Percentiles rank a stretch among this genome's conserved stretches.
phyloP scores from a whole-genome alignment of 2,797 vertebrate species.

The Fistularia commersonii region DNA sequence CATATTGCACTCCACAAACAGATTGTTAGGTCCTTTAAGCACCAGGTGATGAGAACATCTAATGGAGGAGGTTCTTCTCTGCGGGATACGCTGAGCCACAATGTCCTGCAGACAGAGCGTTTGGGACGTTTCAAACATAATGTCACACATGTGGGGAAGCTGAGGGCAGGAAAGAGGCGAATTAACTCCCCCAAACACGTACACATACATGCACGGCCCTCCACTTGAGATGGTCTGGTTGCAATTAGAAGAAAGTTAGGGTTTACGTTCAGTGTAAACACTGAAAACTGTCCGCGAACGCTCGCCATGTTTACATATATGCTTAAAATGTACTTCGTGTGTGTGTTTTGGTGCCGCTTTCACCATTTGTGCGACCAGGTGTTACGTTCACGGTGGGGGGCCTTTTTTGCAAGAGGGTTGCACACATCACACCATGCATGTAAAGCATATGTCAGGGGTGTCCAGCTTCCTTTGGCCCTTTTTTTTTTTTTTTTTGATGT shows the following conservation, averaged over 20 bases:
- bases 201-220: slow-evolving; percentile 11
- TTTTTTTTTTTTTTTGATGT: slow-evolving; percentile 6
- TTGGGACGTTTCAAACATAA: too few species aligned
- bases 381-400: slow-evolving; percentile 37
- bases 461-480: not conserved
- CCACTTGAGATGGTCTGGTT: slow-evolving; percentile 44
- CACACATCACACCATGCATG: slow-evolving; percentile 10
- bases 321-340: slow-evolving; percentile 9
- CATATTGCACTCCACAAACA: slow-evolving; percentile 2
- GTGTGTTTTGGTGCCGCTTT: slow-evolving; percentile 14
- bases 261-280: slow-evolving; percentile 64
- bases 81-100: not conserved
- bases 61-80: slow-evolving; percentile 3
- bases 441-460: not conserved
- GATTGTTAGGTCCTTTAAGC: slow-evolving; percentile 3
- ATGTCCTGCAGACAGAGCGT: too few species aligned
- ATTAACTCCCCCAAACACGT: slow-evolving; percentile 25
- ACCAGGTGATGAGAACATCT: slow-evolving; percentile 1
- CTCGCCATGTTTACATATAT: slow-evolving; percentile 47
- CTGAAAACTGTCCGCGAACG: slow-evolving; percentile 29
- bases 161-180: slow-evolving; percentile 28
- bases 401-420: slow-evolving; percentile 18
- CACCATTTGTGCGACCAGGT: slow-evolving; percentile 11
- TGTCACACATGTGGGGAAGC: slow-evolving; percentile 22
- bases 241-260: slow-evolving; percentile 51